phyloP scores from a whole-genome alignment of 2,113 vertebrate species.

The Oreochromis spilurus region DNA sequence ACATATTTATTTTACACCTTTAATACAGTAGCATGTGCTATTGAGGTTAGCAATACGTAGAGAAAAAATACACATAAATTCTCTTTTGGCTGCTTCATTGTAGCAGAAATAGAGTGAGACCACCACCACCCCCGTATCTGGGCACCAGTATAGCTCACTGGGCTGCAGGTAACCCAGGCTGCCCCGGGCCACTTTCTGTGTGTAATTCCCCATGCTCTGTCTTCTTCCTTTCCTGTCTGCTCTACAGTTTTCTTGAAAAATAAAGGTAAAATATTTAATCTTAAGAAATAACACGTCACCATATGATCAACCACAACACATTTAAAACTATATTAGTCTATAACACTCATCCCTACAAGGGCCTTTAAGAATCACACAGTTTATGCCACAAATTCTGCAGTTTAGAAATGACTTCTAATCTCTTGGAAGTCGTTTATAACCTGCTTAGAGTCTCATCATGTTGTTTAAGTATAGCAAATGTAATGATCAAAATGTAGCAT shows the following conservation, averaged over 20 bases:
- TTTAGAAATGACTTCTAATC: background rate
- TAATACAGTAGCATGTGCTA: background rate
- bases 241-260: background rate
- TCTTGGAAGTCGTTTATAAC: background rate
- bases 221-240: background rate
- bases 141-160: background rate
- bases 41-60: background rate
- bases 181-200: background rate
- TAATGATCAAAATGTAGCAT: background rate
- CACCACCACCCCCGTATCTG: background rate
- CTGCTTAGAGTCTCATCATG: background rate
- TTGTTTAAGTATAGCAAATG: background rate
- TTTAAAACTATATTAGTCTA: background rate
- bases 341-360: background rate
- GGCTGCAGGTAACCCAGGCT: background rate
- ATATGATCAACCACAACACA: background rate
- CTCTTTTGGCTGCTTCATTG: background rate
- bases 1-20: background rate
- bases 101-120: background rate
- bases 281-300: background rate
- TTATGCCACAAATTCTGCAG: background rate
- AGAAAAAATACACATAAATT: too few relatives aligned
- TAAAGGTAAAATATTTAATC: background rate
- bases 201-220: background rate
- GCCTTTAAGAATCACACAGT: rapidly evolving